Conservation (phyloP, 2,113 vertebrate genomes). For the Henicopernis longicauda region DNA sequence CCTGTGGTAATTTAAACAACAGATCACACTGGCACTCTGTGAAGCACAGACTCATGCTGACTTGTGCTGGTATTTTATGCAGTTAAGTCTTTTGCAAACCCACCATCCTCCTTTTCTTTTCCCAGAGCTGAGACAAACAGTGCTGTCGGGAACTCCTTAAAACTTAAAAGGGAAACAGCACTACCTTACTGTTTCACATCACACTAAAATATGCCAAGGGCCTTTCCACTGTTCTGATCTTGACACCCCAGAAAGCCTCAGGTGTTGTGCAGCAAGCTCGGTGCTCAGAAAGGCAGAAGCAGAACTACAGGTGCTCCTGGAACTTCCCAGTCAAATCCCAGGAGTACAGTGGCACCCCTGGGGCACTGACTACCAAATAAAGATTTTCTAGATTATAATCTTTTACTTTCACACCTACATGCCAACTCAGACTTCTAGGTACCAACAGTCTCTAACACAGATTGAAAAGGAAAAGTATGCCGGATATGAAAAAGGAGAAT, state of each 20-base stretch:
- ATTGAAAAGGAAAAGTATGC: not conserved
- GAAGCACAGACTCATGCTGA: not conserved
- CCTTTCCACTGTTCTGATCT: not conserved
- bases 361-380: not conserved
- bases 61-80: not conserved
- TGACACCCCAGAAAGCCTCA: not conserved
- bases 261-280: not conserved
- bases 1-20: not conserved
- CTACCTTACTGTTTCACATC: not conserved
- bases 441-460: not conserved
- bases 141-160: not conserved
- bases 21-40: not conserved
- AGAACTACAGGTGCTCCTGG: not conserved
- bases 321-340: not conserved
- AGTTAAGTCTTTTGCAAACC: not conserved
- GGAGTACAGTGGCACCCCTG: not conserved
- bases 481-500: not conserved
- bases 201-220: not conserved
- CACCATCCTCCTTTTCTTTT: not conserved
- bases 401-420: not conserved
- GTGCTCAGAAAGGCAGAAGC: not conserved
- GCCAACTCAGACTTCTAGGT: not conserved
- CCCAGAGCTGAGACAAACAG: not conserved
- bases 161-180: not conserved
- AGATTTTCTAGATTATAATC: not conserved